These are phyloP conservation scores for Heliornis fulica DNA, from an alignment of 2,113 vertebrate species.

Conservation along the genomic window DNA sequence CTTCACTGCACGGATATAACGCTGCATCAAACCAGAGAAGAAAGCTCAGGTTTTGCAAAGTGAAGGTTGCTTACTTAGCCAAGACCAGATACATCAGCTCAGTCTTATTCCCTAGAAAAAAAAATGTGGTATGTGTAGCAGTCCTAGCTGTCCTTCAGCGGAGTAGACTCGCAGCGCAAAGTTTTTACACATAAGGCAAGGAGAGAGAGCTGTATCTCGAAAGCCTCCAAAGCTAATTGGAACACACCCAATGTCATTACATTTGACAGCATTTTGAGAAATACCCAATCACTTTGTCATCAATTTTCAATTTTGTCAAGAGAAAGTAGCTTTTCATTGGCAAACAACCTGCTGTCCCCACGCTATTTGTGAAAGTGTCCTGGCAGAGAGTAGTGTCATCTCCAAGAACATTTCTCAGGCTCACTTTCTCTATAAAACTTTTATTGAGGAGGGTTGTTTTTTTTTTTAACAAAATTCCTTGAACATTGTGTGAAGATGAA, in stretches of 20 bases:
- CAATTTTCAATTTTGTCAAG: constrained; percentile 69
- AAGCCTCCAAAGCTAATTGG: constrained; percentile 65
- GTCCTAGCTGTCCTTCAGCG: constrained; percentile 36
- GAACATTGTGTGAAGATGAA: constrained; percentile 21
- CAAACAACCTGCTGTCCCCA: constrained; percentile 67
- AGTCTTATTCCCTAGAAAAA: not conserved
- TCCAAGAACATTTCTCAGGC: constrained; percentile 62
- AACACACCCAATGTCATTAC: constrained; percentile 65
- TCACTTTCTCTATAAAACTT: constrained; percentile 58
- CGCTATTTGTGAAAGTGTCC: constrained; percentile 67
- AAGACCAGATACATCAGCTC: not conserved
- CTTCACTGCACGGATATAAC: rapidly evolving
- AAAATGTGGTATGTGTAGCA: not conserved
- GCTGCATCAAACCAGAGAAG: rapidly evolving
- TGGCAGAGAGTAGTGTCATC: constrained; percentile 66
- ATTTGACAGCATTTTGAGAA: constrained; percentile 69
- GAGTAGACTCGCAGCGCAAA: not conserved
- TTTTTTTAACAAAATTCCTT: not conserved
- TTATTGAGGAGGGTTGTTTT: not conserved
- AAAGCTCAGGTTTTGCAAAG: not conserved
- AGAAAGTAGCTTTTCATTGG: constrained; percentile 66
- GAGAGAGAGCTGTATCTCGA: constrained; percentile 54
- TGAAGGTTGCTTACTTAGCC: not conserved
- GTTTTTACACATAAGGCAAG: constrained; percentile 63
- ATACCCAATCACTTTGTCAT: constrained; percentile 71